Conservation (phyloP, 1,140 invertebrate genomes). For the Trichogramma pretiosum region DNA sequence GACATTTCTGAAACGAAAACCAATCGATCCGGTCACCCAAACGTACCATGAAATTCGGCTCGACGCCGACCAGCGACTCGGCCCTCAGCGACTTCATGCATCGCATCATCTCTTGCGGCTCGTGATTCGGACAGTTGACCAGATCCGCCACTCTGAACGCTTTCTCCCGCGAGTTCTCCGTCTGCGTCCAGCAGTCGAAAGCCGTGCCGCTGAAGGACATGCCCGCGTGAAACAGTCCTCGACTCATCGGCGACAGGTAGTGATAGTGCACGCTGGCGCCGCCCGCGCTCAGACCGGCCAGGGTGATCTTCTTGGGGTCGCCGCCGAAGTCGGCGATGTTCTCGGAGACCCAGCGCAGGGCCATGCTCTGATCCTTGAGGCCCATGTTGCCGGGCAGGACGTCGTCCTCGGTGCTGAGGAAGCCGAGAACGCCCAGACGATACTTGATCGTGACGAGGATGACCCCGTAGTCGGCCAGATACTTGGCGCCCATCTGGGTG, state of each 20-base stretch:
- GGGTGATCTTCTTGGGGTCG: neutral
- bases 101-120: slow-evolving; percentile 48
- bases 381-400: slow-evolving; percentile 6
- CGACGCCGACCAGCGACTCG: slow-evolving; percentile 35
- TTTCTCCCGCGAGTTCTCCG: slow-evolving; percentile 54
- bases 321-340: neutral
- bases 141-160: slow-evolving; percentile 51
- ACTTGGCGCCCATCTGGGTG: neutral
- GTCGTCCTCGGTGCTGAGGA: slow-evolving; percentile 3
- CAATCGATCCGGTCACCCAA: neutral
- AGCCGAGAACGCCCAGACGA: slow-evolving; percentile 1
- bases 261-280: slow-evolving; percentile 4
- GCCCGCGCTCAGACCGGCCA: slow-evolving; percentile 1
- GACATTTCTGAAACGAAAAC: neutral
- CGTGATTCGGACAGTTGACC: slow-evolving; percentile 55
- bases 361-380: slow-evolving; percentile 1
- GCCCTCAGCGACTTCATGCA: slow-evolving; percentile 63
- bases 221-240: slow-evolving; percentile 31
- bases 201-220: slow-evolving; percentile 68
- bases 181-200: slow-evolving; percentile 58
- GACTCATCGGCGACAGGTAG: slow-evolving; percentile 6
- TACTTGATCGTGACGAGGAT: slow-evolving; percentile 5
- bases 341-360: neutral
- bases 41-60: neutral
- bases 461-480: neutral